These are phyloP conservation scores for Tuberolachnus salignus DNA, from an alignment of 2,888 invertebrate genomes.

Conservation along the genomic window DNA sequence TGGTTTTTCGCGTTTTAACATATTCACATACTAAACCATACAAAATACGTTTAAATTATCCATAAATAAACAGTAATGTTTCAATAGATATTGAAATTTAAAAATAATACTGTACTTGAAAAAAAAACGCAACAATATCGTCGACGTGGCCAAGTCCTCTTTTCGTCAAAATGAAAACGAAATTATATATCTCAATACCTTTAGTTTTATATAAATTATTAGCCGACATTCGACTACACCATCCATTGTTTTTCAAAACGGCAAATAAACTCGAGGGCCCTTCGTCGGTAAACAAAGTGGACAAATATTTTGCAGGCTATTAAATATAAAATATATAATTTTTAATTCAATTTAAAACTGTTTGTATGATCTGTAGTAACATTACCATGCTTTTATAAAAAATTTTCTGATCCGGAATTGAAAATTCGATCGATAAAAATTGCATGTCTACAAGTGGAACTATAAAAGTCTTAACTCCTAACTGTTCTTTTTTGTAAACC, in stretches of 20 bases:
- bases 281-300: conserved; percentile 93
- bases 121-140: conserved; percentile 83
- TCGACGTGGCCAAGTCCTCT: conserved; percentile 87
- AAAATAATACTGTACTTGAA: conserved; percentile 66
- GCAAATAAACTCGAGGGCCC: conserved; percentile 91
- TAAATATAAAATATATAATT: conserved; percentile 59
- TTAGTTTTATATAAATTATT: conserved; percentile 80
- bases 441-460: conserved; percentile 91
- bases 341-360: background rate
- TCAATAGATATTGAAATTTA: background rate
- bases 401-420: conserved; percentile 81
- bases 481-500: conserved; percentile 78
- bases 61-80: background rate
- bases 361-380: background rate
- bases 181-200: conserved; percentile 89
- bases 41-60: background rate
- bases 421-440: conserved; percentile 83
- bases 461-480: conserved; percentile 74
- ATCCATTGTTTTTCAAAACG: conserved; percentile 82
- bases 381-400: conserved; percentile 81
- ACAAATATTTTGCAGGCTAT: conserved; percentile 86
- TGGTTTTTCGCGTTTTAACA: conserved; percentile 65
- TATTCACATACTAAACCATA: conserved; percentile 57
- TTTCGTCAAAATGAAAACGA: conserved; percentile 87
- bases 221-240: conserved; percentile 88